Evolutionary conservation across 2,797 vertebrate genomes (phyloP).

Genomic region (Microchirus variegatus): DNA sequence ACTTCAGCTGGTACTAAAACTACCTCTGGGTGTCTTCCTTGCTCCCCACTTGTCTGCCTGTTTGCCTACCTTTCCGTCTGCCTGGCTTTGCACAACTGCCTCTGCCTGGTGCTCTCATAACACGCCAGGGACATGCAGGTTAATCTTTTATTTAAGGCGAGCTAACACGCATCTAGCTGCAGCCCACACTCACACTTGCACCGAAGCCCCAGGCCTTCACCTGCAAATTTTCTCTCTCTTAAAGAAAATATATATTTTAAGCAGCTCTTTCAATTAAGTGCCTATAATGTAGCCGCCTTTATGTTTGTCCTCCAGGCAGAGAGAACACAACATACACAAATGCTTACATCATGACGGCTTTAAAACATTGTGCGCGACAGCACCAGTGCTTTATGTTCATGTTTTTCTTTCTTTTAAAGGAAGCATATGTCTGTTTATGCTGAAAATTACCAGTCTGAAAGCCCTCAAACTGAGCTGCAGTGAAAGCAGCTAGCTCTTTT

Average conservation of each 20-base stretch:
- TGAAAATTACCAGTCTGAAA: constrained; percentile 48
- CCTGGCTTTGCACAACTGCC: constrained; percentile 49
- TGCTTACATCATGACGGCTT: constrained; percentile 20
- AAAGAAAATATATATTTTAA: constrained; percentile 27
- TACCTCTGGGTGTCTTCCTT: constrained; percentile 75
- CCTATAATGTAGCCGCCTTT: constrained; percentile 5
- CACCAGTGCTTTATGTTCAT: constrained; percentile 10
- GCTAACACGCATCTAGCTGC: constrained; percentile 57
- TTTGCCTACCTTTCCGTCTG: constrained; percentile 22
- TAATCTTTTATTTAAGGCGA: constrained; percentile 81
- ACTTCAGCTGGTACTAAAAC: constrained; percentile 73
- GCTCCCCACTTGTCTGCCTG: constrained; percentile 46
- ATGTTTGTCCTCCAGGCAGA: too few species aligned
- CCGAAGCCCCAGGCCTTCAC: constrained; percentile 48
- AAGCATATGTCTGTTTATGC: constrained; percentile 38
- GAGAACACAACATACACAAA: constrained; percentile 13
- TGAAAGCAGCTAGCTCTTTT: constrained; percentile 25
- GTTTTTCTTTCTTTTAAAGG: constrained; percentile 40
- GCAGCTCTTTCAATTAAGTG: constrained; percentile 33
- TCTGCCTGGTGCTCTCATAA: constrained; percentile 65
- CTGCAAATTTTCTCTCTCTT: constrained; percentile 45
- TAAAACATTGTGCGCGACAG: constrained; percentile 45
- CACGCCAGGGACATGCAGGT: constrained; percentile 68
- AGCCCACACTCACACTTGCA: constrained; percentile 54
- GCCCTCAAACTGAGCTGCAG: constrained; percentile 32